phyloP scores from a whole-genome alignment of 2,888 invertebrate genomes.

The Kryphioiulus occultus region DNA sequence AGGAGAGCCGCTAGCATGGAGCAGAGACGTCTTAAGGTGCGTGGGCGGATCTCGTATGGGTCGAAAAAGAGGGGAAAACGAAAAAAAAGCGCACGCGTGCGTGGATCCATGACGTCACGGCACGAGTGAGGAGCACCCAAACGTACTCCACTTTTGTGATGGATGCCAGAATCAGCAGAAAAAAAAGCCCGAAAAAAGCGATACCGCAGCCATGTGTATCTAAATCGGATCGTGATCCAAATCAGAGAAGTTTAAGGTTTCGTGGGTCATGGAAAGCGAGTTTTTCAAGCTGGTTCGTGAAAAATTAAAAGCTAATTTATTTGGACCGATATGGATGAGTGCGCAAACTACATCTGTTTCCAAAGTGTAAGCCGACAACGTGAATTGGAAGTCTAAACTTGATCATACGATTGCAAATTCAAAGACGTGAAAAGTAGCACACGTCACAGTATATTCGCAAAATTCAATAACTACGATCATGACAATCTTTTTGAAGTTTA shows the following conservation, averaged over 20 bases:
- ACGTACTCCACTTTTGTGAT: constrained; percentile 24
- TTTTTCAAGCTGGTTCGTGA: background rate
- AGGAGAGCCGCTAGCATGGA: background rate
- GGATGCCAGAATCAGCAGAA: background rate
- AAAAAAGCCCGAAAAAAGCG: background rate
- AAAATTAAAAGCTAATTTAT: constrained; percentile 24
- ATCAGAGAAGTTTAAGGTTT: background rate
- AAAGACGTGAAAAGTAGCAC: background rate
- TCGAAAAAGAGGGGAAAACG: background rate
- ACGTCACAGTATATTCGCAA: no score
- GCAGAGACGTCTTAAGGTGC: background rate
- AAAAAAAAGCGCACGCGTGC: background rate
- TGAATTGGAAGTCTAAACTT: background rate
- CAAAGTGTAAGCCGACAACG: background rate
- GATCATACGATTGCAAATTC: background rate
- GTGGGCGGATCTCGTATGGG: constrained; percentile 22
- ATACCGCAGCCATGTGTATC: constrained; percentile 11
- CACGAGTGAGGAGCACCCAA: background rate
- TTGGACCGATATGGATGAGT: background rate
- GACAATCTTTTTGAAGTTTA: no score
- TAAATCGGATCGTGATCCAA: constrained; percentile 31
- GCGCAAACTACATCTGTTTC: background rate
- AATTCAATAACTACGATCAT: no score
- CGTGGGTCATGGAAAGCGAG: constrained; percentile 1
- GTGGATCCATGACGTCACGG: constrained; percentile 22